Conservation (phyloP, 2,888 invertebrate species). For the Deilephila porcellus region DNA sequence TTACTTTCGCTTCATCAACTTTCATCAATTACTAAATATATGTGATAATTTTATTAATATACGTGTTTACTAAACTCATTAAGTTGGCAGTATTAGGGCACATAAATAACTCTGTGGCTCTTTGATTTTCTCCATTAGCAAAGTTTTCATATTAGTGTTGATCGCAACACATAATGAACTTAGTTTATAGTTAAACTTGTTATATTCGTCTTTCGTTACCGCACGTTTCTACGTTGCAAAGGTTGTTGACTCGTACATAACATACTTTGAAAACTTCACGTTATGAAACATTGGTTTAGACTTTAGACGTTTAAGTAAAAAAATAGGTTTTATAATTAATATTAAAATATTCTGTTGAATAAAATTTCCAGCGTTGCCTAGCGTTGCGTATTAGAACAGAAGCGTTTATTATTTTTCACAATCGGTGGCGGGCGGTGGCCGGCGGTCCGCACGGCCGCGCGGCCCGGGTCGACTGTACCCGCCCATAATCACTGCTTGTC, state of each 20-base stretch:
- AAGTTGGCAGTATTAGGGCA: neutral
- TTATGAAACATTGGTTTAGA: too few relatives aligned
- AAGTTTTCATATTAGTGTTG: constrained; percentile 13
- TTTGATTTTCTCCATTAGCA: constrained; percentile 2
- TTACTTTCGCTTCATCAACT: too few relatives aligned
- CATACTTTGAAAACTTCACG: too few relatives aligned
- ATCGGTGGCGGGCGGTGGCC: neutral
- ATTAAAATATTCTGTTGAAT: neutral
- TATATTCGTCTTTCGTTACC: neutral
- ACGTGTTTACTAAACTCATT: neutral
- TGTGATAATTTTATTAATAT: neutral
- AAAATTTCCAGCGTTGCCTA: neutral
- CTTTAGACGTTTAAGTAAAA: too few relatives aligned
- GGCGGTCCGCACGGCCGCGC: neutral
- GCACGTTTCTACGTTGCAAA: too few relatives aligned
- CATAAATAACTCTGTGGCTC: neutral
- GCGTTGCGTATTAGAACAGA: constrained; percentile 13
- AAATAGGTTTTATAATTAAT: neutral
- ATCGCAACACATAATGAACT: constrained; percentile 2
- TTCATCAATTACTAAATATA: too few relatives aligned
- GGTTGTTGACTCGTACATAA: too few relatives aligned
- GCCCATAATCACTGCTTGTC: constrained; percentile 26
- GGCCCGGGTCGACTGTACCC: neutral
- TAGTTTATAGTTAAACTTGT: neutral
- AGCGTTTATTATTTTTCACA: constrained; percentile 18